Evolutionary conservation across 2,797 vertebrate species (phyloP), one percentile per base, ranked within the genome.

Genomic region (Mormyrus proboscirostris): DNA sequence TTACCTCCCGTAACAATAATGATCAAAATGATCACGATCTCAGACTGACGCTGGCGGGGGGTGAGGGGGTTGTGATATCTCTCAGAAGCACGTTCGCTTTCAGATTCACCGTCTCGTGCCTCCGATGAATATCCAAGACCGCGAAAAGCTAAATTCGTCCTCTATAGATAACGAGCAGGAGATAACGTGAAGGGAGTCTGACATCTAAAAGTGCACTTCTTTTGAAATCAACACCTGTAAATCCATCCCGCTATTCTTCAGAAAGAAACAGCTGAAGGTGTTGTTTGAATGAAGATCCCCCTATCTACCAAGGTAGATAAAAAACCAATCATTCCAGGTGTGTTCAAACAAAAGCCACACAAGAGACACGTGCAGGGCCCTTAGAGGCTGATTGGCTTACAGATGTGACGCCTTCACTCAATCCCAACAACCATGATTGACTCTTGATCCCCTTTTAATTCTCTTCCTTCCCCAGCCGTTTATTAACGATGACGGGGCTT

Each of bases 401-500:
- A 59, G 50, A 79, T 76, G 33, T 84, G 38, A 76, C 25, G 76
- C 62, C 16, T 19, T 59, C 57, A 41, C 33, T 47, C 82, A 50
- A 51, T 89, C 82, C 22, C 19, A 19, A 47, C 76, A 79, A 29
- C 14, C 16, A 2, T 79, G 76, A 79, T 16, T 25, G 33, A 86
- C 82, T 44, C 49, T 57, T 49, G 62, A 57, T 44, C 2, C 51
- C 22, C 51, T 41, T 89, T 25, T 55, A 44, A 44, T 41, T 25
- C 29, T 44, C 12, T 47, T 79, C 50, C 53, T 59, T 29, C 41
- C n/a, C 10, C 33, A 29, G 38, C 53, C 44, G 41, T 84, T 84
- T 19, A 38, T 82, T 10, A 91, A 92, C 91, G 16, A 79, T 79
- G 90, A 93, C 92, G 76, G 88, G 89, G 92, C 90, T 91, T 76